Evolutionary conservation across 2,797 vertebrate species (phyloP).

Genomic region (Enteromius paludinosus): DNA sequence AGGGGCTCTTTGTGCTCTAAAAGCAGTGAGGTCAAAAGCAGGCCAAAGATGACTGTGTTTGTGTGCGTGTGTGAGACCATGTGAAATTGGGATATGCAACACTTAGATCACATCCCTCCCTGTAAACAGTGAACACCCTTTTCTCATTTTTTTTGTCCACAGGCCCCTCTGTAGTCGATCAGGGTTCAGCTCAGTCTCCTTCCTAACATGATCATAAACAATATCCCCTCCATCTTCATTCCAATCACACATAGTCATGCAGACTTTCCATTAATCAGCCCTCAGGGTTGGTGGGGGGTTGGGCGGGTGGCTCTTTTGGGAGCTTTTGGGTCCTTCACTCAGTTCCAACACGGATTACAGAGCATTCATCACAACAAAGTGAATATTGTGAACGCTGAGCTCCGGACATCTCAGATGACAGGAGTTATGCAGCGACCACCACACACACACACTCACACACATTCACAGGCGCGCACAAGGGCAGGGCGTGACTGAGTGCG

Average conservation of each 20-base stretch:
- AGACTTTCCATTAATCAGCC: slow-evolving; percentile 38
- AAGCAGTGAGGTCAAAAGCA: slow-evolving; percentile 32
- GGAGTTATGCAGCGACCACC: slow-evolving; percentile 18
- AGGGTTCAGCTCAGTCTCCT: slow-evolving; percentile 21
- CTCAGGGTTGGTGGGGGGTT: neutral
- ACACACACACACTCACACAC: neutral
- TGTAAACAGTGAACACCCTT: slow-evolving; percentile 10
- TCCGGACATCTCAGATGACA: slow-evolving; percentile 28
- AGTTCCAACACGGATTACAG: slow-evolving; percentile 25
- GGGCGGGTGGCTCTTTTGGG: neutral
- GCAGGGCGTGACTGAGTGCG: slow-evolving; percentile 31
- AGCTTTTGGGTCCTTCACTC: slow-evolving; percentile 19
- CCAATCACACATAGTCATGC: slow-evolving; percentile 30
- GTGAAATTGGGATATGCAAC: slow-evolving; percentile 34
- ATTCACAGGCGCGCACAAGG: neutral
- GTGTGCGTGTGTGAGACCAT: slow-evolving; percentile 24
- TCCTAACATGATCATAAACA: slow-evolving; percentile 46
- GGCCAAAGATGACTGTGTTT: slow-evolving; percentile 36
- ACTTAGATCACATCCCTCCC: slow-evolving; percentile 25
- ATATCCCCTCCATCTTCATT: slow-evolving; percentile 37
- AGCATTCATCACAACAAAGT: slow-evolving; percentile 39
- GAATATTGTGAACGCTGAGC: slow-evolving; percentile 37
- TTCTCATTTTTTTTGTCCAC: neutral
- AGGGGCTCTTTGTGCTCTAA: slow-evolving; percentile 18
- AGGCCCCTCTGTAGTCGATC: slow-evolving; percentile 4